phyloP scores from a whole-genome alignment of 2,113 vertebrate species.

The Paradoxurus hermaphroditus region DNA sequence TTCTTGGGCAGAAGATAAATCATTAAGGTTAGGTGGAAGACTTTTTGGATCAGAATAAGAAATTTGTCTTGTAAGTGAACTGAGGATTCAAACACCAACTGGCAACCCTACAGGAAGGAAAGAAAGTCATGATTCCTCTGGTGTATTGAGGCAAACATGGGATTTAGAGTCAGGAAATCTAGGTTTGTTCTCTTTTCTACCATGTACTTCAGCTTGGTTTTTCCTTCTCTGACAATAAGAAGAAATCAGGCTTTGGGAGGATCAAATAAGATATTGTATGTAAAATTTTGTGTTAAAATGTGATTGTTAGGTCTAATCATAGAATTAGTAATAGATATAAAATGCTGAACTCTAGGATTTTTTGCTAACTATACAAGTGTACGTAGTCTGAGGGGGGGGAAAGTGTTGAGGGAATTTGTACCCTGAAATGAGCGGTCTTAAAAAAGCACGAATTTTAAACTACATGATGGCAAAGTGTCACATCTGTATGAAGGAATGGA shows the following conservation, averaged over 20 bases:
- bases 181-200: not conserved
- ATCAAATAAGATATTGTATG: not conserved
- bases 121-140: not conserved
- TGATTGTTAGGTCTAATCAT: not conserved
- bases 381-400: accelerated
- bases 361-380: not conserved
- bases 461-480: not conserved
- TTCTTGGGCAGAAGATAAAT: not conserved
- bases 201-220: not conserved
- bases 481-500: not conserved
- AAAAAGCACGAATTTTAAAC: not conserved
- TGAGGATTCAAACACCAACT: not conserved
- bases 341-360: not conserved
- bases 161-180: not conserved
- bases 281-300: not conserved
- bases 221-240: not conserved
- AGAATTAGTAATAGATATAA: not conserved
- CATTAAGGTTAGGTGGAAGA: not conserved
- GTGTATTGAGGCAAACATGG: not conserved
- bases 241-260: not conserved
- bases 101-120: not conserved
- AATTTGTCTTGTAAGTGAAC: not conserved
- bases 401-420: not conserved
- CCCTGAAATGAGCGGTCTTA: not conserved
- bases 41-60: not conserved